Evolutionary conservation across 1,140 invertebrate genomes (phyloP), one percentile per base, ranked within the genome.

Genomic region (Drosophila pachea): DNA sequence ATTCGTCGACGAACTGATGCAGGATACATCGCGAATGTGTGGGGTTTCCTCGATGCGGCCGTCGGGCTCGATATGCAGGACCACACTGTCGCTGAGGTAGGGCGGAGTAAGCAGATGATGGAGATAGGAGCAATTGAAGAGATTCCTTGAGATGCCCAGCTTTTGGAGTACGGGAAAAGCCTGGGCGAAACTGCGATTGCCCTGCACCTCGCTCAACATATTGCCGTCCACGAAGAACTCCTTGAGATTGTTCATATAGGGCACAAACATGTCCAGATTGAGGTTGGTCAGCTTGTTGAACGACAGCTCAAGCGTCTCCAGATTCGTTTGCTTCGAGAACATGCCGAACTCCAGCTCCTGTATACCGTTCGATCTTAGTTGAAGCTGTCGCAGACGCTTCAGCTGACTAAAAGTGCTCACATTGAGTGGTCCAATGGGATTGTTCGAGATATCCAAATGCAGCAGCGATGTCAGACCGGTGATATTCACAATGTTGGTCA

Each of bases 241-340:
- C 35, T 75, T 72, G 0, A 89, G 42, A n/a, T 88, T 88, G 4
- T 48, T 59, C 35, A 89, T 22, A 40, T 89, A 88, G 8, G 88
- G 88, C 53, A 88, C 77, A 64, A 89, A 89, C 6, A 89, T 55
- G 48, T 89, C 82, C 72, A 89, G 54, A 72, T 89, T 89, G 14
- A 89, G 72, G 16, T 47, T 59, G 35, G 72, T 87, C 31, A 89
- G 50, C 52, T 89, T 89, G 61, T 89, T 89, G 43, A 82, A 89
- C 0, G 88, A 82, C 36, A 89, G 48, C 22, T 89, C 87, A 4
- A 89, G 69, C n/a, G 65, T 73, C 52, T 89, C 87, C 5, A 89
- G 53, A 38, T 70, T 71, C 14, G 65, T 76, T 29, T 86, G 79
- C 42, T 89, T 88, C 7, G 88, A 88, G 66, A 89, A 87, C 78